phyloP scores from a whole-genome alignment of 2,888 invertebrate species.

The Aphelenchoides bicaudatus region DNA sequence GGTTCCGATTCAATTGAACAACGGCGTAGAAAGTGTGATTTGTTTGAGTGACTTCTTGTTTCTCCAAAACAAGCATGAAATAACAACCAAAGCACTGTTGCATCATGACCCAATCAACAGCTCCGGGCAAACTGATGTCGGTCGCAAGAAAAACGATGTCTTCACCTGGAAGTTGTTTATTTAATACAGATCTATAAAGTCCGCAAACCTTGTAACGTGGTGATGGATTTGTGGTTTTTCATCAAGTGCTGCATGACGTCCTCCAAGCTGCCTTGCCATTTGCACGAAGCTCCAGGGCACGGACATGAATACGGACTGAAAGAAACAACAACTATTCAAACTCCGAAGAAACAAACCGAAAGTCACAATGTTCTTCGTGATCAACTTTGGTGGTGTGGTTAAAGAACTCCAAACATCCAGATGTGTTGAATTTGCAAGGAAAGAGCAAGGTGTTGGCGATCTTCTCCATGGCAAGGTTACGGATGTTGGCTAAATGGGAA shows the following conservation, averaged over 20 bases:
- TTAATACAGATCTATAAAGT: background rate
- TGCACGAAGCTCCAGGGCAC: conserved; percentile 98
- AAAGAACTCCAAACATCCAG: conserved; percentile 73
- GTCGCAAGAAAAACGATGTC: conserved; percentile 99
- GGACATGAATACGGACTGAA: conserved; percentile 90
- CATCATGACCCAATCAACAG: conserved; percentile 77
- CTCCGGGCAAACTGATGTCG: conserved; percentile 94
- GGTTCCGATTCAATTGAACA: conserved; percentile 95
- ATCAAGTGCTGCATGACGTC: conserved; percentile 97
- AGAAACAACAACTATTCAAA: background rate
- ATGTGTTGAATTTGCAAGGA: conserved; percentile 93
- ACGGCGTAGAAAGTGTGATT: conserved; percentile 72
- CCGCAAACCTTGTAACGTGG: conserved; percentile 79
- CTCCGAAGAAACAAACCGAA: conserved; percentile 64
- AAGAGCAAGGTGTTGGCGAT: conserved; percentile 97
- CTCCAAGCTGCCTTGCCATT: conserved; percentile 96
- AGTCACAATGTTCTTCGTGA: conserved; percentile 97
- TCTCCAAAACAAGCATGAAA: conserved; percentile 95
- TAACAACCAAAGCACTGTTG: conserved; percentile 98
- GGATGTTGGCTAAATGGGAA: conserved; percentile 74
- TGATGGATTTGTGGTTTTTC: conserved; percentile 85
- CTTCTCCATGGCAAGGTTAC: conserved; percentile 98
- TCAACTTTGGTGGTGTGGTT: conserved; percentile 85
- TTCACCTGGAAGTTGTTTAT: conserved; percentile 69
- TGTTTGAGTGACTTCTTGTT: conserved; percentile 78